Conservation (phyloP, 2,797 vertebrate genomes). For the Sebastes diaconus region DNA sequence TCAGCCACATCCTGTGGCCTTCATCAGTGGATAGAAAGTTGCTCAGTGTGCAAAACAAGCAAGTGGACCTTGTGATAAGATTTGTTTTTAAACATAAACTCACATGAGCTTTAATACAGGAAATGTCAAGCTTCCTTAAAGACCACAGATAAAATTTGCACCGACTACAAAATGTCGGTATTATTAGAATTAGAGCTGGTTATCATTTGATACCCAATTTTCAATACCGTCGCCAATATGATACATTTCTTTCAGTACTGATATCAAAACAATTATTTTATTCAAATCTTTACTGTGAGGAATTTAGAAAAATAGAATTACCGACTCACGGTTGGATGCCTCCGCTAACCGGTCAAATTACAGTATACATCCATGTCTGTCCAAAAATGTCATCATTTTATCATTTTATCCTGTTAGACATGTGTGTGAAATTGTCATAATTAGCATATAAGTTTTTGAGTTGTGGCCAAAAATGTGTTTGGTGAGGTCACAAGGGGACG, state of each 20-base stretch:
- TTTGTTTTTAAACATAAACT: neutral
- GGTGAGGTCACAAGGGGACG: no score
- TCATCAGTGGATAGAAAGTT: neutral
- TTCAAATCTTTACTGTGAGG: neutral
- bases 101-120: neutral
- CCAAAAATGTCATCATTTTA: no score
- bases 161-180: accelerated
- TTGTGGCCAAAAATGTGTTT: no score
- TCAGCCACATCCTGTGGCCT: neutral
- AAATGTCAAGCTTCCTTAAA: neutral
- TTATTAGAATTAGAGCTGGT: neutral
- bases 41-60: neutral
- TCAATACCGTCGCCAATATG: neutral
- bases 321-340: no score
- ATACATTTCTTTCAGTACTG: neutral
- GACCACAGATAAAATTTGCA: neutral
- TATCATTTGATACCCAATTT: neutral
- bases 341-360: no score
- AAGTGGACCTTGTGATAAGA: neutral
- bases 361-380: no score
- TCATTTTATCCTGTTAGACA: no score
- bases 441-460: no score
- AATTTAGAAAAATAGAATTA: neutral
- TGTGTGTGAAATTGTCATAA: no score
- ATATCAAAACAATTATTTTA: neutral